Conservation (phyloP, 2,113 vertebrate genomes). For the Xiphorhynchus elegans region DNA sequence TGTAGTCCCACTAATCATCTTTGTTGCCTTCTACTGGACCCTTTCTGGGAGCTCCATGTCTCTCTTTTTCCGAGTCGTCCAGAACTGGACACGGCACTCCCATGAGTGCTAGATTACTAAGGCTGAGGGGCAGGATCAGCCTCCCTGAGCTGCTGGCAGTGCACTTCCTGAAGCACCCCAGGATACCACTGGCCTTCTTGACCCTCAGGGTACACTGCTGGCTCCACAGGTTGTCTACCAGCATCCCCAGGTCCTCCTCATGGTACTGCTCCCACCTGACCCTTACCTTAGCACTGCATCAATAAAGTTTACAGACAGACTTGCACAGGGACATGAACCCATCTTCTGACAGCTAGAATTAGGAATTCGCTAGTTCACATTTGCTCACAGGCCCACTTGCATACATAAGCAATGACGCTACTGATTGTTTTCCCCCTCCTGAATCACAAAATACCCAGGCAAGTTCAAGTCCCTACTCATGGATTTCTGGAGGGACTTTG, state of each 20-base stretch:
- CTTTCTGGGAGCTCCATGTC: background rate
- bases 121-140: background rate
- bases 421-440: background rate
- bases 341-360: background rate
- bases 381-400: background rate
- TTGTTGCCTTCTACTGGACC: accelerated
- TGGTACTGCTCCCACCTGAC: background rate
- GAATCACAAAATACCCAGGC: background rate
- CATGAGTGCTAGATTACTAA: too few relatives aligned
- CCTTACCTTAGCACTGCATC: background rate
- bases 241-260: background rate
- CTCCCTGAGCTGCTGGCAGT: background rate
- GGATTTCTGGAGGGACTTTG: background rate
- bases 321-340: background rate
- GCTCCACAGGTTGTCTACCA: background rate
- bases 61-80: background rate
- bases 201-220: background rate
- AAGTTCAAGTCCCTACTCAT: background rate
- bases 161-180: background rate
- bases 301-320: background rate
- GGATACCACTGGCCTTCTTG: background rate
- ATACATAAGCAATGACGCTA: background rate
- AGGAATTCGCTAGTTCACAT: background rate
- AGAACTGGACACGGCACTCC: background rate
- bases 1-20: background rate